phyloP scores from a whole-genome alignment of 2,797 vertebrate species.

The Notolepis coatsorum region DNA sequence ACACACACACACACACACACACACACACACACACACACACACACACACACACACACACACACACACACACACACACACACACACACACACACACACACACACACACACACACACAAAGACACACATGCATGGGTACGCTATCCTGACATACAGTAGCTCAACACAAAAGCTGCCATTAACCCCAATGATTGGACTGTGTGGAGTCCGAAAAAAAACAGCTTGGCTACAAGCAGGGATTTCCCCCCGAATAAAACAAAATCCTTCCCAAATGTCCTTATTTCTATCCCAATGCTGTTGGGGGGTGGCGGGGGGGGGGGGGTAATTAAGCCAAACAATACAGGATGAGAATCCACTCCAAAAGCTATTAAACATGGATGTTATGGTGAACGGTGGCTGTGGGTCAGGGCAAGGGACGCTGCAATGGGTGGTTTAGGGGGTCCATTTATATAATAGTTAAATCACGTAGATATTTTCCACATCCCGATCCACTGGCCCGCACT shows the following conservation, averaged over 20 bases:
- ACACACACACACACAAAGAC: constrained; percentile 36
- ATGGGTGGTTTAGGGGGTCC: constrained; percentile 9
- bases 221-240: constrained; percentile 39
- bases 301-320: no score
- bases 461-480: constrained; percentile 13
- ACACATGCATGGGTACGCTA: constrained; percentile 37
- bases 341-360: background rate
- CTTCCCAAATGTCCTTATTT: constrained; percentile 37
- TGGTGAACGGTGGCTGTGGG: constrained; percentile 1
- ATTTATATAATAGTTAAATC: constrained; percentile 27
- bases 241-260: constrained; percentile 20
- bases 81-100: constrained; percentile 45
- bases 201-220: background rate
- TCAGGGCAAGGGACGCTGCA: constrained; percentile 5
- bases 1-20: constrained; percentile 1
- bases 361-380: constrained; percentile 29
- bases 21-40: background rate
- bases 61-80: constrained; percentile 23
- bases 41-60: background rate
- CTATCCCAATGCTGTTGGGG: constrained; percentile 21
- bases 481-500: constrained; percentile 4
- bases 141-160: constrained; percentile 39
- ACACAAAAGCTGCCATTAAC: constrained; percentile 53
- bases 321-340: constrained; percentile 36
- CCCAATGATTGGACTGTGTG: constrained; percentile 22